A percentile compares a stretch with the other conserved stretches of the same genome.
phyloP scores from a whole-genome alignment of 2,113 vertebrate genomes.

The Microtus richardsoni region DNA sequence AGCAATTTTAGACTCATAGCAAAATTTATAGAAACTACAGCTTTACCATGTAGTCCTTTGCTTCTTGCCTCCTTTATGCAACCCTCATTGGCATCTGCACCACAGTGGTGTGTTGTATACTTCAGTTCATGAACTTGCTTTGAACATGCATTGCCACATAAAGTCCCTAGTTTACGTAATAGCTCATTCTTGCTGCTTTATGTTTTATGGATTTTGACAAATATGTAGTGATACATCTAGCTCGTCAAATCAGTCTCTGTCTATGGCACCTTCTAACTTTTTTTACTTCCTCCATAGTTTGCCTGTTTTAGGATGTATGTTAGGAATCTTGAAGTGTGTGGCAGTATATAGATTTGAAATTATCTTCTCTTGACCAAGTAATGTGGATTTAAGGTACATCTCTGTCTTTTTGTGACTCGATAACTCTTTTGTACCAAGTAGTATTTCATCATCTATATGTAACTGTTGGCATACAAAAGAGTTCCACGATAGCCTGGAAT shows the following conservation, averaged over 20 bases:
- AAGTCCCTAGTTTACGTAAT: not conserved
- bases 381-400: not conserved
- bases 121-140: not conserved
- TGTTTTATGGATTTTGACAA: not conserved
- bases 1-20: not conserved
- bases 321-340: not conserved
- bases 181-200: not conserved
- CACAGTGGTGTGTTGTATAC: not conserved
- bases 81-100: too few relatives aligned
- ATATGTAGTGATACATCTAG: not conserved
- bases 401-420: not conserved
- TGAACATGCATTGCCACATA: not conserved
- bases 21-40: not conserved
- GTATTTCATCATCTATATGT: not conserved
- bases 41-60: not conserved
- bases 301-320: not conserved
- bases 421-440: not conserved
- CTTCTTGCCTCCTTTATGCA: not conserved
- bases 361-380: not conserved
- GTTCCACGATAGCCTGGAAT: too few relatives aligned
- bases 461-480: too few relatives aligned
- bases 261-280: not conserved
- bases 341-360: not conserved
- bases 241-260: not conserved
- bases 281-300: not conserved